These are phyloP conservation scores for Gallinago undulata DNA, from an alignment of 2,113 vertebrate species.

Conservation along the genomic window DNA sequence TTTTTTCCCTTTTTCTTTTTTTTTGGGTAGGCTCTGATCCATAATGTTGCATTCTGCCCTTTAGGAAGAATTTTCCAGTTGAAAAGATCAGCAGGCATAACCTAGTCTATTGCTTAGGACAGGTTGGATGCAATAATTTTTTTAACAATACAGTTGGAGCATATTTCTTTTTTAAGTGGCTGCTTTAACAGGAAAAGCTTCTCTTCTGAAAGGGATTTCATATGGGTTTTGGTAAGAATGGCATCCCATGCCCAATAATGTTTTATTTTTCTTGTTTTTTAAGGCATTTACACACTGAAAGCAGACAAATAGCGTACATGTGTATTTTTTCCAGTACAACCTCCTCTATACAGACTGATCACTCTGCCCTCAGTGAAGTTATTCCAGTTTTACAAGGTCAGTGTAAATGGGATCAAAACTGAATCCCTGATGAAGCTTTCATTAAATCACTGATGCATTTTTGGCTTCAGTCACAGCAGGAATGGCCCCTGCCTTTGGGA, in stretches of 20 bases:
- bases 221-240: not conserved
- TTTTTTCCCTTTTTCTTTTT: not conserved
- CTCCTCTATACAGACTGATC: not conserved
- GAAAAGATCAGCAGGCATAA: slow-evolving; percentile 59
- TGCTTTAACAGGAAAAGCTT: not conserved
- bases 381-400: slow-evolving; percentile 23
- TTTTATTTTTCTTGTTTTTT: not conserved
- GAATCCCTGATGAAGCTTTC: slow-evolving; percentile 18
- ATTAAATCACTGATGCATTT: slow-evolving; percentile 11
- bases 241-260: not conserved
- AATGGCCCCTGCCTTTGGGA: not conserved
- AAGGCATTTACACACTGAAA: not conserved
- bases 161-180: not conserved
- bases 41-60: slow-evolving; percentile 65
- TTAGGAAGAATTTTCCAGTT: slow-evolving; percentile 70
- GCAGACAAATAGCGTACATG: not conserved
- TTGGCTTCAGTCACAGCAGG: not conserved
- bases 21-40: slow-evolving; percentile 44
- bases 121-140: not conserved
- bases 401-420: slow-evolving; percentile 25
- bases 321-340: not conserved
- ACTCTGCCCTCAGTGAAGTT: not conserved
- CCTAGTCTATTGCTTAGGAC: slow-evolving; percentile 5
- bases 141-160: slow-evolving; percentile 1
- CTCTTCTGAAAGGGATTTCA: not conserved